Evolutionary conservation across 2,888 invertebrate genomes (phyloP).

Genomic region (Ochropleura plecta): DNA sequence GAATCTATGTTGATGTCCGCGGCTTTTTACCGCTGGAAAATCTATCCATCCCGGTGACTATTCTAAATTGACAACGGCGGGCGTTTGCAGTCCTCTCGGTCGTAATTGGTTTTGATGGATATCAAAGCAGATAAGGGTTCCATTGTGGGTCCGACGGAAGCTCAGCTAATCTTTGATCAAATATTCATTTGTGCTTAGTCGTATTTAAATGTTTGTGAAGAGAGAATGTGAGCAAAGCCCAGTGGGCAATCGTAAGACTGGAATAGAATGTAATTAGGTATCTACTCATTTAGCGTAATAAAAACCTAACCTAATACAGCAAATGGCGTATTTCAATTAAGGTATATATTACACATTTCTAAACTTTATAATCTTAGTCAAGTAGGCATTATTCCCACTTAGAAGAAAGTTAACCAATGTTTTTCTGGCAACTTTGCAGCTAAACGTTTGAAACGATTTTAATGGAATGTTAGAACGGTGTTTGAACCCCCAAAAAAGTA

Average conservation of each 20-base stretch:
- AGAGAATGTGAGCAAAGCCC: slow-evolving; percentile 1
- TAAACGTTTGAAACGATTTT: slow-evolving; percentile 25
- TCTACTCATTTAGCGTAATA: background rate
- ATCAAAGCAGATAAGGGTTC: slow-evolving; percentile 57
- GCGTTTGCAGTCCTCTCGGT: slow-evolving; percentile 14
- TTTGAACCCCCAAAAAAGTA: slow-evolving; percentile 14
- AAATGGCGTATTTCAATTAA: background rate
- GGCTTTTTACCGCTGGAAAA: slow-evolving; percentile 24
- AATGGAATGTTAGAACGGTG: slow-evolving; percentile 17
- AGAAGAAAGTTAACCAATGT: slow-evolving; percentile 24
- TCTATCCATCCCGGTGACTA: slow-evolving; percentile 18
- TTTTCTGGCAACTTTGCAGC: slow-evolving; percentile 16
- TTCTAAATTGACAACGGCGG: slow-evolving; percentile 33
- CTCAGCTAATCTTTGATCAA: slow-evolving; percentile 39
- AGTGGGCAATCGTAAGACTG: background rate
- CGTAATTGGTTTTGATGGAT: slow-evolving; percentile 54
- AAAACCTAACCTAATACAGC: background rate
- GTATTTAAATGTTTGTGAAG: slow-evolving; percentile 43
- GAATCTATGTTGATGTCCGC: slow-evolving; percentile 19
- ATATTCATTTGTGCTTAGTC: slow-evolving; percentile 38
- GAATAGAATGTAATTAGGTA: background rate
- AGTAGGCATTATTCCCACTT: slow-evolving; percentile 10
- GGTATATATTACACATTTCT: background rate
- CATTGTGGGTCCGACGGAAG: slow-evolving; percentile 32
- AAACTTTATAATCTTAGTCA: slow-evolving; percentile 5